These are phyloP conservation scores for Acrobasis consociella DNA, from an alignment of 2,888 invertebrate species.

Conservation along the genomic window DNA sequence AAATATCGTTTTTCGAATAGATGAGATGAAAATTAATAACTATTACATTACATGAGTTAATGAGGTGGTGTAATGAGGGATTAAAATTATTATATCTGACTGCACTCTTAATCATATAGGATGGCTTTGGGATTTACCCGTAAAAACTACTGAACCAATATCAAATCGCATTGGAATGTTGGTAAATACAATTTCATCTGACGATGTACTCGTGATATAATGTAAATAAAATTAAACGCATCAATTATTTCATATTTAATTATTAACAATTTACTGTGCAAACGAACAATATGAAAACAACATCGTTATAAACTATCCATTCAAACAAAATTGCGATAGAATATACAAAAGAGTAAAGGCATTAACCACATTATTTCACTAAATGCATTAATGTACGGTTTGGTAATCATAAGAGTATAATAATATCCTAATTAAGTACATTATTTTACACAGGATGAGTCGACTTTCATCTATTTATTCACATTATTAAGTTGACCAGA, in stretches of 20 bases:
- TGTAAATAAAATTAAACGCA: constrained; percentile 2
- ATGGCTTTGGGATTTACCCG: too few relatives aligned
- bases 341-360: constrained; percentile 54
- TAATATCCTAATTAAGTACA: constrained; percentile 11
- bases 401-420: constrained; percentile 49
- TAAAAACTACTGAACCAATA: too few relatives aligned
- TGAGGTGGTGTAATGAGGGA: too few relatives aligned
- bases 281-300: constrained; percentile 72
- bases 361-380: constrained; percentile 44
- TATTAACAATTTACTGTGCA: constrained; percentile 73
- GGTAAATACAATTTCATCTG: too few relatives aligned
- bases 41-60: too few relatives aligned
- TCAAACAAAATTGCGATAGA: constrained; percentile 74
- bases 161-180: too few relatives aligned
- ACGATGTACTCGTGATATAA: background rate
- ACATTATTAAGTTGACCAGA: too few relatives aligned
- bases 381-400: constrained; percentile 60
- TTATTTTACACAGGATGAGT: background rate
- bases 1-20: too few relatives aligned
- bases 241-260: constrained; percentile 60
- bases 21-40: too few relatives aligned
- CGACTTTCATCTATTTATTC: too few relatives aligned
- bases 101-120: too few relatives aligned
- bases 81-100: too few relatives aligned
- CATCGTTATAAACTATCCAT: constrained; percentile 77